Evolutionary conservation across 2,113 vertebrate genomes (phyloP), one percentile per base, ranked within the genome.

Genomic region (Labeo catla): DNA sequence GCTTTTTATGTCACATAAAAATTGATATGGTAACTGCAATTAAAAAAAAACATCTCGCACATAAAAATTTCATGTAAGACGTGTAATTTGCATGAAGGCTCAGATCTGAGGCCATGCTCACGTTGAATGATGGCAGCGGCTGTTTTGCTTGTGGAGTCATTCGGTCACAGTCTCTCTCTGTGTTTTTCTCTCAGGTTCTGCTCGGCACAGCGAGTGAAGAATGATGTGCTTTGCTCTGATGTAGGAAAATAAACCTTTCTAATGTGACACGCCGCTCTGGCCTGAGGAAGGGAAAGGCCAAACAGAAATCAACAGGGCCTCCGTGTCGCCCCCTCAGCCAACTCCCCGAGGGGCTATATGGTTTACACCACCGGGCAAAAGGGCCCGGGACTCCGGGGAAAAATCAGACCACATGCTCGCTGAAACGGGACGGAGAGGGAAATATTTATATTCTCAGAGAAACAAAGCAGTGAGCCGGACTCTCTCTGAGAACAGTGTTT

Each of bases 241-340:
- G 87, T 88, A 89, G 84, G 87, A 91, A 89, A 87, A 89, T 87
- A 91, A 89, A 89, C 85, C 88, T 86, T 77, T 88, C 90, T 82
- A 91, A 92, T 93, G 91, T 94, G 93, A 92, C 92, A 90, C 90
- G 91, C 89, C 91, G 92, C 79, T 91, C 90, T 88, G 90, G 91
- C 92, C 90, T 80, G 88, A 92, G 91, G 92, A 94, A 93, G 93
- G 92, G 90, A 93, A 92, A 87, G 88, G 91, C 91, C 93, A 94
- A 94, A 95, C 92, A 92, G 92, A 92, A 94, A 92, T 92, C 92
- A 92, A 90, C 94, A 91, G 91, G 87, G 80, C 80, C 91, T 86
- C 86, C 73, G 88, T 76, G 85, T 52, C 81, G 84, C 87, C 91
- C 57, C 89, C 85, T 86, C 79, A 68, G 70, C 79, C 6, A 78